phyloP scores from a whole-genome alignment of 2,888 invertebrate species.

The Heterodera filipjevi region DNA sequence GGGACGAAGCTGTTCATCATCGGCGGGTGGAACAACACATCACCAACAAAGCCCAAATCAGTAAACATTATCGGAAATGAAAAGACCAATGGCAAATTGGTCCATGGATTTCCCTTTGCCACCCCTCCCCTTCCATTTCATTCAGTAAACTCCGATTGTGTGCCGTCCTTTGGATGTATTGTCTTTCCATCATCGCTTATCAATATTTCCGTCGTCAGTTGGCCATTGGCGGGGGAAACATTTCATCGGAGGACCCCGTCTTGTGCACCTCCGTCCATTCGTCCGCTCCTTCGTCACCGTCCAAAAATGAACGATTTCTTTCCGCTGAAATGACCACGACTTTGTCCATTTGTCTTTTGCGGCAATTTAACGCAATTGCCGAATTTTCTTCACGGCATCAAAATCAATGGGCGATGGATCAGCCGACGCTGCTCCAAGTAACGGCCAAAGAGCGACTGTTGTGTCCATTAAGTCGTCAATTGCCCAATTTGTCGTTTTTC shows the following conservation, averaged over 20 bases:
- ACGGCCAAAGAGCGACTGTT: background rate
- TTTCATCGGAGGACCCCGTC: background rate
- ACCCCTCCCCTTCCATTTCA: background rate
- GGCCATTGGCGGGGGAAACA: background rate
- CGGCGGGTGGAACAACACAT: background rate
- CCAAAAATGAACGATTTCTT: slow-evolving; percentile 4
- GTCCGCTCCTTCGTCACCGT: background rate
- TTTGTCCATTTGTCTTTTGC: background rate
- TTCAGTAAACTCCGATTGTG: background rate
- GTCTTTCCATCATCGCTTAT: background rate
- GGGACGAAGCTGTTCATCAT: background rate
- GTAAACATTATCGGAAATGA: background rate
- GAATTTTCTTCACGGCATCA: background rate
- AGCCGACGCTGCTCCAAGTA: background rate
- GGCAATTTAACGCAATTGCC: slow-evolving; percentile 7
- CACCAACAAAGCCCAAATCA: background rate
- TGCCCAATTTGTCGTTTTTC: background rate
- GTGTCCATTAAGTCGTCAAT: background rate
- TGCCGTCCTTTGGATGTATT: slow-evolving; percentile 5
- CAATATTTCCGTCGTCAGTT: background rate
- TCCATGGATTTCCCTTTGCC: no score
- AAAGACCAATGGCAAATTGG: background rate
- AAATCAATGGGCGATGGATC: background rate
- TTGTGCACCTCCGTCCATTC: background rate
- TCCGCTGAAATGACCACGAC: background rate